These are phyloP conservation scores for Gambusia holbrooki DNA, from an alignment of 2,113 vertebrate genomes.

Conservation along the genomic window DNA sequence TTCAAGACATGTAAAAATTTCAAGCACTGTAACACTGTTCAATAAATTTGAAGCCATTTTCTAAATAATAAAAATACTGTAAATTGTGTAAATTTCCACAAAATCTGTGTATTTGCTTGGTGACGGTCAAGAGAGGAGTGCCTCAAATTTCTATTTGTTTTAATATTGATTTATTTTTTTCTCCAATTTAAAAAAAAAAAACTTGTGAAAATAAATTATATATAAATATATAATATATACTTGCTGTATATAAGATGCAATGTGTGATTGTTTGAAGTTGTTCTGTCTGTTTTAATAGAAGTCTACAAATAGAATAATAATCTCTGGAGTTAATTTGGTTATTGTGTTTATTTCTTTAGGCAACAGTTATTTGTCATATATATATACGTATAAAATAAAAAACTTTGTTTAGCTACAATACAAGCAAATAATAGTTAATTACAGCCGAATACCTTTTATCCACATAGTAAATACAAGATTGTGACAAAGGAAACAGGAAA, in stretches of 20 bases:
- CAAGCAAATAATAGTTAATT: conserved; percentile 19
- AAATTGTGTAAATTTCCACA: conserved; percentile 81
- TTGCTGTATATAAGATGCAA: conserved; percentile 92
- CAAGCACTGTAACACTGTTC: conserved; percentile 67
- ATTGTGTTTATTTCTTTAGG: conserved; percentile 49
- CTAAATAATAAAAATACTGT: conserved; percentile 74
- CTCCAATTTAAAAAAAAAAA: conserved; percentile 78
- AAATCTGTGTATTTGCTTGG: conserved; percentile 75
- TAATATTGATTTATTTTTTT: conserved; percentile 74
- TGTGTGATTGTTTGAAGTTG: conserved; percentile 92
- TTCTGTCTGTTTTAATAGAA: conserved; percentile 96
- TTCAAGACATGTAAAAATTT: conserved; percentile 34
- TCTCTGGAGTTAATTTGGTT: conserved; percentile 56
- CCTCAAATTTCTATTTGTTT: conserved; percentile 81
- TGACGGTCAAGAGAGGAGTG: conserved; percentile 68
- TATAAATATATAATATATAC: conserved; percentile 74
- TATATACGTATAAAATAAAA: not conserved
- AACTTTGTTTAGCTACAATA: conserved; percentile 53
- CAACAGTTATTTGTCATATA: not conserved
- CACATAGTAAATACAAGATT: conserved; percentile 25
- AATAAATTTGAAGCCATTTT: conserved; percentile 81
- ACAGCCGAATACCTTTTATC: not conserved
- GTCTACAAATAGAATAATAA: conserved; percentile 83
- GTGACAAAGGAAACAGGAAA: conserved; percentile 27
- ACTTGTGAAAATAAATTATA: conserved; percentile 74